Percentiles rank a stretch among this genome's conserved stretches.
These are phyloP conservation scores for Crotophaga sulcirostris DNA, from an alignment of 2,113 vertebrate genomes.

Conservation along the genomic window DNA sequence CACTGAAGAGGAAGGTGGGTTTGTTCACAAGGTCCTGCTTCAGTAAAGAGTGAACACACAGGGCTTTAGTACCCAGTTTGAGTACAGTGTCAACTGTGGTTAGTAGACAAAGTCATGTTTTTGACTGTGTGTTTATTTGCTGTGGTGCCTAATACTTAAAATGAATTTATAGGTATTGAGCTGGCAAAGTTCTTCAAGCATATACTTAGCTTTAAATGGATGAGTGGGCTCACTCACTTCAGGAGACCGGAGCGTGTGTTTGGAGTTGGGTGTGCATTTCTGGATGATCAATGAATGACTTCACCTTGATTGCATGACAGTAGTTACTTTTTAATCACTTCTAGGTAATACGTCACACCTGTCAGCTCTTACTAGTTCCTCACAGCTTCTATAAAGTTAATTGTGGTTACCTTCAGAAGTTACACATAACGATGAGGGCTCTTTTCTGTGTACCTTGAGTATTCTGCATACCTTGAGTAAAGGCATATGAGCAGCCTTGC, in stretches of 20 bases:
- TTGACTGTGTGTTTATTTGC: background rate
- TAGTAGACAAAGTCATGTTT: background rate
- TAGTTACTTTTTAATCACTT: background rate
- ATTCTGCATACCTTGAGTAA: background rate
- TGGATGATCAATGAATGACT: background rate
- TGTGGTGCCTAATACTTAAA: background rate
- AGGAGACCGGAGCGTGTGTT: background rate
- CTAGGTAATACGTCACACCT: background rate
- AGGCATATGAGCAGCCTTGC: background rate
- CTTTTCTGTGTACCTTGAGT: background rate
- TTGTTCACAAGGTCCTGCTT: background rate
- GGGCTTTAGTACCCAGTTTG: background rate
- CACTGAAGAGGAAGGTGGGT: background rate
- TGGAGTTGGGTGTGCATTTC: background rate
- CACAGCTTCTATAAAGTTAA: background rate
- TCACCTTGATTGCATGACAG: background rate
- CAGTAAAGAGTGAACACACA: background rate
- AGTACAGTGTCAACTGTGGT: background rate
- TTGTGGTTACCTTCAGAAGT: background rate
- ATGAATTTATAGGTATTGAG: background rate
- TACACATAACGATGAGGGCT: background rate
- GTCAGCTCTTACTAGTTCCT: background rate
- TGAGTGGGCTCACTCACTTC: background rate
- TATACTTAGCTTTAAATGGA: background rate
- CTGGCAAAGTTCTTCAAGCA: background rate